Evolutionary conservation across 92 coral and sea anemone species (phyloP), one percentile per base, ranked within the genome.

Genomic region (Bergia puertoricense): DNA sequence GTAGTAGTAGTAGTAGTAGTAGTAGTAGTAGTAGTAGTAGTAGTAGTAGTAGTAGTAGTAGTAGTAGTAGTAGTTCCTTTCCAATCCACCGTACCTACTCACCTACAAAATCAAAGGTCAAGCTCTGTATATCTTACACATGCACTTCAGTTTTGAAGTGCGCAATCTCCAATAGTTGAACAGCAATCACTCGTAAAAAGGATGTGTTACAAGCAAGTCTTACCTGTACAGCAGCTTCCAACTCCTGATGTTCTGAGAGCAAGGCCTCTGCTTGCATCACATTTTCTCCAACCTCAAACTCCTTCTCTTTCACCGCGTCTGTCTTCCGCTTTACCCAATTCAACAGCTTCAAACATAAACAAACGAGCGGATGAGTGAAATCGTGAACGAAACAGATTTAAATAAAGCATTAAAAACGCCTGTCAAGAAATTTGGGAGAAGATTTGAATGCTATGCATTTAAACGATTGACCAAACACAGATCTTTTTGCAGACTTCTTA

Each of bases 171-270:
- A 57, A 9, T 57, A 57, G 66, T 57, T 57, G 66, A 57, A 57
- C 66, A 62, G 30, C 30, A 62, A 7, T 62, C 69, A 62, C 3
- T 62, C 69, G 7, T 54, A 54, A 16, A 62, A 22, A 62, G 69
- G 30, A 3, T 62, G 69, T 18, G 69, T 62, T 18, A 62, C 30
- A 76, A 56, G 30, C 83, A 20, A 22, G 13, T 78, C 96, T 74
- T 91, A 96, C 99, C 99, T 92, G 93, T 65, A 97, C 93, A 41
- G 91, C 90, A 46, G 65, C 59, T 69, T 97, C 98, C 85, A 95
- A 92, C 87, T 86, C 92, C 57, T 91, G 88, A 50, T 92, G 92
- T 67, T 90, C 93, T 6, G 93, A 82, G 57, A 86, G 86, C 9
- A 97, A 91, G 4, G 94, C 91, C 46, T 89, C 91, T 1, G 94